phyloP scores from a whole-genome alignment of 2,113 vertebrate species.

The Symphodus melops region DNA sequence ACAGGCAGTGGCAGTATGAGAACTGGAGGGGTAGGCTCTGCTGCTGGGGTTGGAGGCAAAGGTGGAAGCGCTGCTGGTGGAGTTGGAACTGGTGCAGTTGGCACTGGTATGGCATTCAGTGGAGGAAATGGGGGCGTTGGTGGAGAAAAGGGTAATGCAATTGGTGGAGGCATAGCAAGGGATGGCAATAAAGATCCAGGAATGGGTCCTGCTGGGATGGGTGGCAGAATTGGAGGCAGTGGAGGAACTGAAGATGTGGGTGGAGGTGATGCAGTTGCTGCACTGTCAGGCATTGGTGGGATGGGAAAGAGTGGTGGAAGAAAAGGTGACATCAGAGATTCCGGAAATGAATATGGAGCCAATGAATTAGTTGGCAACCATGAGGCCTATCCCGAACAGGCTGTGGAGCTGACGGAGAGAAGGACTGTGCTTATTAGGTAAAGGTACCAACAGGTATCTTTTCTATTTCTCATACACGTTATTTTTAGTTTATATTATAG shows the following conservation, averaged over 20 bases:
- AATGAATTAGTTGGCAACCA: constrained; percentile 42
- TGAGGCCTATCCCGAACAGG: constrained; percentile 73
- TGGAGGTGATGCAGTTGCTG: constrained; percentile 5
- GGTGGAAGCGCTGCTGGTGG: constrained; percentile 4
- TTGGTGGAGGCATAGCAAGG: constrained; percentile 1
- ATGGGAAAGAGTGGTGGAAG: constrained; percentile 20
- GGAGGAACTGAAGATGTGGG: constrained; percentile 6
- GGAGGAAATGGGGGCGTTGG: neutral
- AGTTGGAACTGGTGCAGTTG: constrained; percentile 24
- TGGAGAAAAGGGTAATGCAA: neutral
- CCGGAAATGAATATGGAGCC: constrained; percentile 42
- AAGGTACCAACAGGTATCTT: constrained; percentile 61
- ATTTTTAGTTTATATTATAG: neutral
- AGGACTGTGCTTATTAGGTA: constrained; percentile 85
- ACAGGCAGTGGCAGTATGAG: neutral
- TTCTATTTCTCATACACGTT: neutral
- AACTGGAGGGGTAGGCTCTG: neutral
- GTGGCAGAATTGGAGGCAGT: neutral
- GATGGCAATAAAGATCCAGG: constrained; percentile 11
- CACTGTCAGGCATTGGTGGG: constrained; percentile 22
- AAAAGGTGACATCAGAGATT: constrained; percentile 19
- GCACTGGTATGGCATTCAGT: neutral
- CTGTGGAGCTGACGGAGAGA: constrained; percentile 82
- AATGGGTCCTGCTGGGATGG: neutral
- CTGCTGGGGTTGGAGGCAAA: neutral